Percentiles rank a stretch among this genome's conserved stretches.
phyloP scores from a whole-genome alignment of 2,113 vertebrate genomes.

The Herpailurus yagouaroundi region DNA sequence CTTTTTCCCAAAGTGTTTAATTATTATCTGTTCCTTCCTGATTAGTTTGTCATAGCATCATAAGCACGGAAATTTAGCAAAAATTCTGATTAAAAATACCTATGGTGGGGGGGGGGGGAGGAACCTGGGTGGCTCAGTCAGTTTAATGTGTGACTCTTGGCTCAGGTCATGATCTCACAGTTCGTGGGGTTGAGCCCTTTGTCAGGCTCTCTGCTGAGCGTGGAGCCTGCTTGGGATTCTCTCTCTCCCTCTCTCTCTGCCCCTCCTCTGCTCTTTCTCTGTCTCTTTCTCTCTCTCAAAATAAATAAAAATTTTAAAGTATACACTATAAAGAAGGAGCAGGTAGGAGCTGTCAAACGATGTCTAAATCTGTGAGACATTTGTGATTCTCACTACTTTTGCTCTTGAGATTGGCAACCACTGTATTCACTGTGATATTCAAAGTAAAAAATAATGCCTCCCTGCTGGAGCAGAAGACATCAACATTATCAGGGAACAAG shows the following conservation, averaged over 20 bases:
- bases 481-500: not conserved
- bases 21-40: not conserved
- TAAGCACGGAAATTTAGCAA: constrained; percentile 25
- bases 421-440: not conserved
- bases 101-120: too few species aligned
- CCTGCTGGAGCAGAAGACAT: not conserved
- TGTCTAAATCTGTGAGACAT: not conserved
- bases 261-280: too few species aligned
- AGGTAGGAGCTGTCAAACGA: not conserved
- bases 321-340: not conserved
- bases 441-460: not conserved
- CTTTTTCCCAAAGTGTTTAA: constrained; percentile 24
- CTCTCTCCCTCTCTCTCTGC: too few species aligned
- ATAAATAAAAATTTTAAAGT: too few species aligned
- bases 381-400: not conserved
- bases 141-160: too few species aligned
- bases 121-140: too few species aligned
- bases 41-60: not conserved
- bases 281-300: too few species aligned
- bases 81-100: constrained; percentile 9
- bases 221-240: too few species aligned
- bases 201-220: too few species aligned
- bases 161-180: too few species aligned
- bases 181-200: too few species aligned
- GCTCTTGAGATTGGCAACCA: not conserved